Evolutionary conservation across 2,888 invertebrate genomes (phyloP), one percentile per base, ranked within the genome.

Genomic region (Brenthis daphne): DNA sequence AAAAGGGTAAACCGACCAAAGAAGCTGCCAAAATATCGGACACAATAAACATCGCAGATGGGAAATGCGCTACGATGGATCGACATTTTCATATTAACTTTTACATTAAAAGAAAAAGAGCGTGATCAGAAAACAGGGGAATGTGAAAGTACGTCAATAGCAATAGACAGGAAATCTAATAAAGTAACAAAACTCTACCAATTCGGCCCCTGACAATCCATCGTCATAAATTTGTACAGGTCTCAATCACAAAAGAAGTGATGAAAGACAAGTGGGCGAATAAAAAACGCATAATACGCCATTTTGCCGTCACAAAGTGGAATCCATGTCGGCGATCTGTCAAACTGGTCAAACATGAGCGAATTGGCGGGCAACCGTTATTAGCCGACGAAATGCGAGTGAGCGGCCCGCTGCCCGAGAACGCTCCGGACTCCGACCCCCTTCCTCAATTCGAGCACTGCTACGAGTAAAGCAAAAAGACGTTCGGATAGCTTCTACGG

Each of bases 201-300:
- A 85, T 86, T 82, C 82, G 73, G 79, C 80, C 81, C 81, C 83
- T 84, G 85, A 89, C 88, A 89, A 88, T 85, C 84, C 83, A 82
- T 81, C 81, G 82, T 84, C 81, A 82, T 82, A 83, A 83, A 83
- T 80, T 82, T 83, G 81, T 77, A 77, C 82, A 82, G 81, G 79
- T 79, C 83, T 88, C 90, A 84, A 89, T 90, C 89, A 91, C 85
- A 92, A 92, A 90, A 87, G 90, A 90, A 89, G 88, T 87, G 89
- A 84, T 86, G 90, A 89, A 89, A 89, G 89, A 90, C 88, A 90
- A 89, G 87, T 86, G 89, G 80, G 78, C 84, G 84, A 84, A 84
- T 84, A 85, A 92, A 92, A 90, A 92, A 87, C 80, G 85, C 86
- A 87, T 89, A 91, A 90, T 89, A 89, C 88, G 88, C 86, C 88